Conservation (phyloP, 1,140 invertebrate genomes). For the Wasmannia auropunctata region DNA sequence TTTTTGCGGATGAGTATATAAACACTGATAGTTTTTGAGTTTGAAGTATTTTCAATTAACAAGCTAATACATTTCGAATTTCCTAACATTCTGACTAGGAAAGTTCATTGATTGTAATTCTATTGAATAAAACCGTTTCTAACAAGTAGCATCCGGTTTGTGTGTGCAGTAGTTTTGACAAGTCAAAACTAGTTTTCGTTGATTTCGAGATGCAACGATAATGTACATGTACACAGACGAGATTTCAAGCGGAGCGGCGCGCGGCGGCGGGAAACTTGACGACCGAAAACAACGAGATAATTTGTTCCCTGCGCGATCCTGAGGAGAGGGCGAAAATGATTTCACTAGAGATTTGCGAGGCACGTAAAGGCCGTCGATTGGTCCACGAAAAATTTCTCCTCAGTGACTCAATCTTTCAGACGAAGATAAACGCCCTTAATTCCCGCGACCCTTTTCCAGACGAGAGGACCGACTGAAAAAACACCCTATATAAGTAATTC, state of each 20-base stretch:
- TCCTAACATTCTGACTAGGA: background rate
- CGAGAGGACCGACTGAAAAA: slow-evolving; percentile 38
- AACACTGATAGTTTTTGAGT: no score
- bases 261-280: slow-evolving; percentile 4
- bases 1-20: no score
- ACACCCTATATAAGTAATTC: slow-evolving; percentile 47
- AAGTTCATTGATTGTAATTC: slow-evolving; percentile 13
- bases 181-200: slow-evolving; percentile 10
- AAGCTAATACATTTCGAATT: background rate
- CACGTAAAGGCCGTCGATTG: slow-evolving; percentile 3
- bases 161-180: slow-evolving; percentile 43
- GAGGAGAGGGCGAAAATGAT: slow-evolving; percentile 3
- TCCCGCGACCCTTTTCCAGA: slow-evolving; percentile 53
- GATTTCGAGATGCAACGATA: background rate
- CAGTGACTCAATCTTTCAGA: slow-evolving; percentile 38
- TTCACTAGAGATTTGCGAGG: slow-evolving; percentile 2
- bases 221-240: background rate
- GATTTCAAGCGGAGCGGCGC: background rate
- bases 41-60: background rate
- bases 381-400: slow-evolving; percentile 9
- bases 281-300: slow-evolving; percentile 33
- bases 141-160: slow-evolving; percentile 3
- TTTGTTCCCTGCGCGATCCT: background rate
- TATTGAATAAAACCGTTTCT: background rate
- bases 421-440: slow-evolving; percentile 53